These are phyloP conservation scores for Steatornis caripensis DNA, from an alignment of 2,113 vertebrate species.

Conservation along the genomic window DNA sequence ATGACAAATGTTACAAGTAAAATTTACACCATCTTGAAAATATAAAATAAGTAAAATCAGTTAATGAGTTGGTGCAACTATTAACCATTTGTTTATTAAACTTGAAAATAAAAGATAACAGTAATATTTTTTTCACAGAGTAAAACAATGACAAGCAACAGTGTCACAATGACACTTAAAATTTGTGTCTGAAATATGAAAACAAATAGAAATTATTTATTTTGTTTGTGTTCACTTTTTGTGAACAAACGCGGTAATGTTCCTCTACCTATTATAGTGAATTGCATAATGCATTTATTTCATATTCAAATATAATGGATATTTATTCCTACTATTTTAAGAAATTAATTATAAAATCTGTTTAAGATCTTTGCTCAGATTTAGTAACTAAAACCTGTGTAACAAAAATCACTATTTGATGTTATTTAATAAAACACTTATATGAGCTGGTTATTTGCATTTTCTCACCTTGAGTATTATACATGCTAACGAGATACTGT, in stretches of 20 bases:
- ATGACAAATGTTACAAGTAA: neutral
- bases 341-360: neutral
- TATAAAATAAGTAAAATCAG: neutral
- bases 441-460: neutral
- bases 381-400: neutral
- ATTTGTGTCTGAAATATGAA: conserved; percentile 5
- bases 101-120: conserved; percentile 62
- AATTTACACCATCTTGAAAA: neutral
- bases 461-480: neutral
- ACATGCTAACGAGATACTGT: neutral
- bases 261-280: neutral
- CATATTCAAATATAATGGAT: neutral
- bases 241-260: neutral
- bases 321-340: neutral
- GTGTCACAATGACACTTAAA: neutral
- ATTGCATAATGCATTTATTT: conserved; percentile 13
- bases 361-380: neutral
- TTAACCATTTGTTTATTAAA: conserved; percentile 46
- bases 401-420: neutral
- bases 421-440: neutral
- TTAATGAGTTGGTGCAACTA: neutral
- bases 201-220: neutral
- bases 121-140: conserved; percentile 41
- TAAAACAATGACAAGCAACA: conserved; percentile 29
- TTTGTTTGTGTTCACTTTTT: neutral